phyloP scores from a whole-genome alignment of 2,113 vertebrate genomes.

The Paraplagusia blochii region DNA sequence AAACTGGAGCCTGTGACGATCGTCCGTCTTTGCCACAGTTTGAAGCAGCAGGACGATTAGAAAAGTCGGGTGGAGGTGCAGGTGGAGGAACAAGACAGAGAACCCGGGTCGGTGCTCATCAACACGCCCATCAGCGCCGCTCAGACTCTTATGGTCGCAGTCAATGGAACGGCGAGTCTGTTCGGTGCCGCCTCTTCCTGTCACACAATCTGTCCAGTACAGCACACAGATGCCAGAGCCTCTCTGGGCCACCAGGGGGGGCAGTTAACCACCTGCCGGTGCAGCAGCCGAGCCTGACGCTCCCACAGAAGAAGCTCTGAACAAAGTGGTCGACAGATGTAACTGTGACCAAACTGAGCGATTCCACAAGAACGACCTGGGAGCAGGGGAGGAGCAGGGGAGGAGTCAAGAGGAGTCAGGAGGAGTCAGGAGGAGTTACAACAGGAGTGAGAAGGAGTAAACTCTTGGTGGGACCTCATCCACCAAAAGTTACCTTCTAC shows the following conservation, averaged over 20 bases:
- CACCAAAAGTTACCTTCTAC: no score
- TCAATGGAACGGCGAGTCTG: slow-evolving; percentile 26
- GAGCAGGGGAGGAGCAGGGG: no score
- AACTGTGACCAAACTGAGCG: no score
- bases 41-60: slow-evolving; percentile 25
- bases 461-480: no score
- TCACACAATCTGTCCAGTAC: slow-evolving; percentile 37
- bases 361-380: no score
- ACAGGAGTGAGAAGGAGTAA: no score
- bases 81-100: slow-evolving; percentile 24
- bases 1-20: slow-evolving; percentile 52
- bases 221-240: slow-evolving; percentile 25
- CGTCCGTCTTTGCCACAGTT: slow-evolving; percentile 39
- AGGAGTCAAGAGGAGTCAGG: no score
- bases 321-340: neutral
- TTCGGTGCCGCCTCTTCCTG: slow-evolving; percentile 25
- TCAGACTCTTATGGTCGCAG: slow-evolving; percentile 18
- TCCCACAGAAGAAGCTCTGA: slow-evolving; percentile 19
- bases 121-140: slow-evolving; percentile 17
- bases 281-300: slow-evolving; percentile 21
- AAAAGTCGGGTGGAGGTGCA: slow-evolving; percentile 15
- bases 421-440: no score
- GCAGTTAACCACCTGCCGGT: slow-evolving; percentile 60
- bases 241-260: slow-evolving; percentile 35
- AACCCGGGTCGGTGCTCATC: slow-evolving; percentile 25